These are phyloP conservation scores for Papilio elwesi DNA, from an alignment of 2,888 invertebrate genomes.

Conservation along the genomic window DNA sequence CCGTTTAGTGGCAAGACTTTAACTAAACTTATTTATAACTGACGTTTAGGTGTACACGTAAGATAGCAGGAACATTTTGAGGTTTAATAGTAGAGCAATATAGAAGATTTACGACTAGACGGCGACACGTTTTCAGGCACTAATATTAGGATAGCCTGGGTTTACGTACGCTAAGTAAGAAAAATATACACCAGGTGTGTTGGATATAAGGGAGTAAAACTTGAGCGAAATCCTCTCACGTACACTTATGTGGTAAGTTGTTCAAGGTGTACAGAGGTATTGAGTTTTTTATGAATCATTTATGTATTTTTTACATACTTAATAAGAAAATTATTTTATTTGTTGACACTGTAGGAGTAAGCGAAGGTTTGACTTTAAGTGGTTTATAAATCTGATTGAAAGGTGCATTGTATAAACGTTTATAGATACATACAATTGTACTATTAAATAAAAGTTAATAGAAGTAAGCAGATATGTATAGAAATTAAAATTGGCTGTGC, in stretches of 20 bases:
- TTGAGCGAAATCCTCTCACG: slow-evolving; percentile 26
- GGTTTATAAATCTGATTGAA: too few species aligned
- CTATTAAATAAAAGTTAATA: too few species aligned
- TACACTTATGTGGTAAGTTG: slow-evolving; percentile 22
- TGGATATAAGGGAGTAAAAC: slow-evolving; percentile 34
- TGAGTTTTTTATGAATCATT: not conserved
- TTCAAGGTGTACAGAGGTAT: not conserved
- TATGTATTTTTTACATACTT: not conserved
- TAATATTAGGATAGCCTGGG: slow-evolving; percentile 31
- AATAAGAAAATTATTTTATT: not conserved
- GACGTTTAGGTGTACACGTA: not conserved
- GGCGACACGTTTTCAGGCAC: slow-evolving; percentile 33
- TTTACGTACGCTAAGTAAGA: slow-evolving; percentile 32
- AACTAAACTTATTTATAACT: not conserved
- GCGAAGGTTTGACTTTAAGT: too few species aligned
- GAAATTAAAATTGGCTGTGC: too few species aligned
- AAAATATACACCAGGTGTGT: slow-evolving; percentile 33
- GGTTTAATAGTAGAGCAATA: slow-evolving; percentile 27
- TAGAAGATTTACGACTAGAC: slow-evolving; percentile 35
- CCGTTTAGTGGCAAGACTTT: not conserved
- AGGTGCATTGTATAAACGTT: too few species aligned
- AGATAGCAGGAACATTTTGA: not conserved
- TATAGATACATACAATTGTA: too few species aligned
- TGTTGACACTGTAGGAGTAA: too few species aligned
- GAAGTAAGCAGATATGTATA: too few species aligned